These are phyloP conservation scores for Coregonus clupeaformis DNA, from an alignment of 2,113 vertebrate species.

Conservation along the genomic window DNA sequence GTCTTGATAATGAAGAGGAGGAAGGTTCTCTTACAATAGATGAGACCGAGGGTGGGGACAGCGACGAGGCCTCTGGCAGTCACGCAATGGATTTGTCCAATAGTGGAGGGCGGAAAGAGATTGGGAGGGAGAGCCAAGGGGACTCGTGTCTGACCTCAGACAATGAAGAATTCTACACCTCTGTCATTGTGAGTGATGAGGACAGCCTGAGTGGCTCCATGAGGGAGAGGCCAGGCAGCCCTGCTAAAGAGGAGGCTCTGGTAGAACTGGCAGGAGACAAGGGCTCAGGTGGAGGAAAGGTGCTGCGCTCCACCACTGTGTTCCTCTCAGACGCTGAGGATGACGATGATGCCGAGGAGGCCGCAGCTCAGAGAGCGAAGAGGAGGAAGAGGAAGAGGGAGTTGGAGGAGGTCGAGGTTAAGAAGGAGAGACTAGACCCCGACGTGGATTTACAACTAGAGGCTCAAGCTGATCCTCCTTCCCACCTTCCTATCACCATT, in stretches of 20 bases:
- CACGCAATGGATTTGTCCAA: conserved; percentile 73
- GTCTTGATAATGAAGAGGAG: conserved; percentile 64
- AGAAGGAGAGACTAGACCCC: conserved; percentile 68
- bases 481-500: conserved; percentile 48
- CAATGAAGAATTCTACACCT: conserved; percentile 73
- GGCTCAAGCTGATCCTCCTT: conserved; percentile 73
- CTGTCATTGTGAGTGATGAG: conserved; percentile 75
- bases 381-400: conserved; percentile 65
- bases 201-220: conserved; percentile 71
- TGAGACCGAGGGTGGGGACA: conserved; percentile 62
- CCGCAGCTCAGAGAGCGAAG: conserved; percentile 46
- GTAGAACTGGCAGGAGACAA: conserved; percentile 54
- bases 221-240: conserved; percentile 61
- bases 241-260: conserved; percentile 58
- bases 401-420: conserved; percentile 67
- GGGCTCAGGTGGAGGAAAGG: conserved; percentile 69
- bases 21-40: conserved; percentile 71
- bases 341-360: conserved; percentile 74
- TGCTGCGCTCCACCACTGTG: conserved; percentile 75
- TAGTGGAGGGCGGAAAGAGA: conserved; percentile 54
- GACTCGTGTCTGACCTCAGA: conserved; percentile 74
- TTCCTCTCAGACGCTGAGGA: conserved; percentile 79
- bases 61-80: conserved; percentile 52
- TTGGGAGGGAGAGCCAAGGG: conserved; percentile 53
- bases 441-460: conserved; percentile 75